phyloP scores from a whole-genome alignment of 2,797 vertebrate genomes.

The Iguana delicatissima region DNA sequence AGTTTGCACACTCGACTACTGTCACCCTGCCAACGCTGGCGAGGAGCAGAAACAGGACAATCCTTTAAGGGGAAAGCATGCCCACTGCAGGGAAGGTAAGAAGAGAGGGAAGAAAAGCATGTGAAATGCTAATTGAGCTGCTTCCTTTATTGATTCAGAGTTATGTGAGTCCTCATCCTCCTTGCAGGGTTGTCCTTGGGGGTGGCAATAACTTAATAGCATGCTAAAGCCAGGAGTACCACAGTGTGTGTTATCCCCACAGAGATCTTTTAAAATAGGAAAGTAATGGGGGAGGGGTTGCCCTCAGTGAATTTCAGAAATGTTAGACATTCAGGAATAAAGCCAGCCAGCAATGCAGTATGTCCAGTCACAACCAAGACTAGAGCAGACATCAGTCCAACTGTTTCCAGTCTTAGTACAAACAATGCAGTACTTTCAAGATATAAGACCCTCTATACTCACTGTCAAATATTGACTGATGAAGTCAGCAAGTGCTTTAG shows the following conservation, averaged over 20 bases:
- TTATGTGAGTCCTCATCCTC: constrained; percentile 74
- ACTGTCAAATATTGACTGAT: not conserved
- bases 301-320: constrained; percentile 11
- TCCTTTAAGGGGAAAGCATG: constrained; percentile 89
- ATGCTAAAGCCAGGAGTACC: constrained; percentile 52
- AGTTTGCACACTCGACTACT: constrained; percentile 99
- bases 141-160: constrained; percentile 87
- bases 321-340: constrained; percentile 41
- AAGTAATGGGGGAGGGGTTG: constrained; percentile 47
- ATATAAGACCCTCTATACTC: not conserved
- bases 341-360: constrained; percentile 6
- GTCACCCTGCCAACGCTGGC: constrained; percentile 99
- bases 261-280: constrained; percentile 46
- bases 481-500: not conserved
- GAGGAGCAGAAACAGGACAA: constrained; percentile 96
- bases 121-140: constrained; percentile 93
- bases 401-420: constrained; percentile 13
- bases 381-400: not conserved
- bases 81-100: constrained; percentile 92
- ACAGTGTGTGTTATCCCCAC: constrained; percentile 35
- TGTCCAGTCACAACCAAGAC: fast-evolving
- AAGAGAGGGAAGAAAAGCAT: constrained; percentile 87
- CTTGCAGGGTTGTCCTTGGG: constrained; percentile 76
- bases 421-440: not conserved
- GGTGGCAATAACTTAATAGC: constrained; percentile 75